Conservation (phyloP, 2,797 vertebrate species). For the Scyliorhinus canicula region DNA sequence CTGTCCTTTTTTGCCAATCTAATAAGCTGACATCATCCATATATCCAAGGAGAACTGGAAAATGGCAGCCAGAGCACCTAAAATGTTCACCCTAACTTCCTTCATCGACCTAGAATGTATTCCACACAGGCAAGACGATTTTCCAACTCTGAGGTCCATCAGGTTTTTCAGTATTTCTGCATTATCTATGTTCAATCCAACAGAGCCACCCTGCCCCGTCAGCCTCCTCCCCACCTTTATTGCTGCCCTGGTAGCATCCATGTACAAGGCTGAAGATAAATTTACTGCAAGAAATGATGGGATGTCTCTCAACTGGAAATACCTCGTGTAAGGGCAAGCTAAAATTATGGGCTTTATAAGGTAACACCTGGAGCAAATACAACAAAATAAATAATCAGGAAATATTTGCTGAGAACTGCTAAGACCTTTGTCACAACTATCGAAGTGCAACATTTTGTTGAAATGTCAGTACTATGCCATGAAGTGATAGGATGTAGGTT, state of each 20-base stretch:
- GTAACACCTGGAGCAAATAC: not conserved
- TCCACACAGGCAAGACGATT: not conserved
- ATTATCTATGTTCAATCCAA: not conserved
- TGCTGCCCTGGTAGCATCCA: not conserved
- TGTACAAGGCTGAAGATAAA: not conserved
- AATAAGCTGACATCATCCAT: not conserved
- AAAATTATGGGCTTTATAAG: not conserved
- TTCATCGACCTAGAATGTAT: not conserved
- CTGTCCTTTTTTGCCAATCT: not conserved
- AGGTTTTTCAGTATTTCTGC: not conserved
- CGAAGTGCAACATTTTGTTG: not conserved
- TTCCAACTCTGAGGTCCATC: not conserved
- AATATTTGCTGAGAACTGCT: not conserved
- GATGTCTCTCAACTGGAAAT: not conserved
- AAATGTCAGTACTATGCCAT: too few species aligned
- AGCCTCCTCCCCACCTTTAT: not conserved
- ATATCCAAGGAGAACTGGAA: not conserved
- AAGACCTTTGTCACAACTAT: not conserved
- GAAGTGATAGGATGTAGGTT: not conserved
- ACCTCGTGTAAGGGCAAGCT: not conserved
- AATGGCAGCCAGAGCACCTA: not conserved
- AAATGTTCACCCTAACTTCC: not conserved
- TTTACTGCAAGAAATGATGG: not conserved
- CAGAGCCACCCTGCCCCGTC: not conserved
- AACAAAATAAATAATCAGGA: not conserved